Base-by-base conservation (phyloP, 2,888 invertebrate species). In the Trilocha varians region DNA sequence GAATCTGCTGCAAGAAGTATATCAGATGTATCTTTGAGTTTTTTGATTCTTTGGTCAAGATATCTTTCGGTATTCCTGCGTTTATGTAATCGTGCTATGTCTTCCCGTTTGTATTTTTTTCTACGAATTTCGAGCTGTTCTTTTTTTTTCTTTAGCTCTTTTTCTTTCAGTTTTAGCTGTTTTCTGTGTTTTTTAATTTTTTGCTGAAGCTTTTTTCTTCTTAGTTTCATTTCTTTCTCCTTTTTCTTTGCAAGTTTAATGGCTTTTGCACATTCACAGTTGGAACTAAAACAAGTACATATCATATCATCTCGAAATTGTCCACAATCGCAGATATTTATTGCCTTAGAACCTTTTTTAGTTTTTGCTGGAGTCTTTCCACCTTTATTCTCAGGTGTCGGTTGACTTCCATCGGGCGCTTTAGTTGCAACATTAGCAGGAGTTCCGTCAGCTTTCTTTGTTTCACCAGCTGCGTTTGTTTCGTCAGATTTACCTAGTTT, bases 1-100 rank as follows among this genome's bases (percentile, higher is more conserved):
- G 65, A 59, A 43, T 66, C 64, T 5, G 56, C 46, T 2, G 52
- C 36, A 14, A 61, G 44, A 4, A 45, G 9, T 3, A 40, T 3
- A 33, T 60, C 59, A 43, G 46, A 34, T 3, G 49, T 38, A 6
- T 52, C 41, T 42, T 50, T 57, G 32, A 34, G 39, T 40, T 48
- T 18, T 2, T 11, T 6, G 46, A 41, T 3, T 53, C 42, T 42
- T 47, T 51, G 32, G 44, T 45, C 13, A 53, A 49, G 41, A 52
- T 44, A 38, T 36, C 16, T 37, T 36, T 49, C 8, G 55, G 46
- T 11, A 38, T 38, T 43, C 45, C 44, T 8, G 25, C 56, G 52
- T 41, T 42, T 41, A 35, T 41, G 47, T 18, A 17, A 42, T 36
- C 49, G 43, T 3, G 41, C 40, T 37, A 16, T 40, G 36, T 54